Base-by-base conservation (phyloP, 2,888 invertebrate genomes). In the Aphidoletes aphidimyza region DNA sequence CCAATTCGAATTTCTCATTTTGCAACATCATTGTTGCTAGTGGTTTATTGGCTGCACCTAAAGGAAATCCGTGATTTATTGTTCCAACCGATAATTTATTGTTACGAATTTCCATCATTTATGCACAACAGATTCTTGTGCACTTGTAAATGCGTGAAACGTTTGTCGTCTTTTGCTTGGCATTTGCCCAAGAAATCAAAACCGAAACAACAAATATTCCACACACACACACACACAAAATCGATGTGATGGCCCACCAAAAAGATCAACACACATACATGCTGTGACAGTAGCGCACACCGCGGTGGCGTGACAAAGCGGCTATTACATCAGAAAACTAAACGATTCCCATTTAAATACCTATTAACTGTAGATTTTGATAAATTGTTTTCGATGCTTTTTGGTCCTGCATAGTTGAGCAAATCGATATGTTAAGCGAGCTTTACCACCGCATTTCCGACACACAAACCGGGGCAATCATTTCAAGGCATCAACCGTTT, bases 41-140 rank as follows among this genome's bases (percentile, higher is more conserved):
- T 84, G 37, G 85, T 85, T 86, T 86, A 86, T 86, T 86, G 86
- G 86, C 84, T 86, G 85, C 85, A n/a, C n/a, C 37, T 78, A 86
- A 85, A 85, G 86, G 86, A 86, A 86, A 85, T 86, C 85, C 84
- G 86, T 86, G 86, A 86, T 86, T 86, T 86, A 86, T 86, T 36
- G 42, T 22, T n/a, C 42, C 22, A 45, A 83, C 42, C 83, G 83
- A 83, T 83, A 83, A 83, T 45, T 83, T 83, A 83, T 83, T 17
- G 30, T 37, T 37, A 81, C 81, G 37, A 81, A 81, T 81, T 81
- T 81, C 37, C 81, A 5, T 81, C 1, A 37, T 36, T 81, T 81
- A 81, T 37, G 36, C 81, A 37, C 6, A 81, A 37, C 39, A 6
- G 6, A 30, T 69, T 69, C 69, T 69, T 26, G 11, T 54, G n/a